Conservation (phyloP, 1,140 invertebrate genomes). For the Musca domestica region DNA sequence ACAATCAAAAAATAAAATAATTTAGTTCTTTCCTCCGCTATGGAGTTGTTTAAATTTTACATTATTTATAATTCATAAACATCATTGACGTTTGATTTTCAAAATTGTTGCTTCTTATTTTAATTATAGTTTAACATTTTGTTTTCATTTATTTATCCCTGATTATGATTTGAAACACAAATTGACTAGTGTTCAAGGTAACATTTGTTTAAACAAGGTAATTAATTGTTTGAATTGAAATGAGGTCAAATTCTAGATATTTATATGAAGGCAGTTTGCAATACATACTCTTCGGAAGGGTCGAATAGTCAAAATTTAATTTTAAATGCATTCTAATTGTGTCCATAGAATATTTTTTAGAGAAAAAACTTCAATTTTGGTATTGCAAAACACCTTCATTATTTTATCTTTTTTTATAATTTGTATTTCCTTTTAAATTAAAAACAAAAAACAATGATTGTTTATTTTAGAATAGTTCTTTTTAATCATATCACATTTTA, state of each 20-base stretch:
- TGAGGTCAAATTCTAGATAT: too few relatives aligned
- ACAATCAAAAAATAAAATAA: too few relatives aligned
- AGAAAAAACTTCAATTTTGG: too few relatives aligned
- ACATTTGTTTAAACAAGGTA: constrained; percentile 18
- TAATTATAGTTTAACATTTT: neutral
- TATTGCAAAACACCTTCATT: constrained; percentile 30
- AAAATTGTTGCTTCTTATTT: neutral
- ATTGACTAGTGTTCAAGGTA: constrained; percentile 22
- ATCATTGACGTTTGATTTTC: too few relatives aligned
- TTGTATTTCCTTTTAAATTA: constrained; percentile 12
- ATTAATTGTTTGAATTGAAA: neutral
- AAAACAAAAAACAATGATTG: constrained; percentile 22
- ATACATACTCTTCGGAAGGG: too few relatives aligned
- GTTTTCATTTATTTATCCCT: constrained; percentile 12
- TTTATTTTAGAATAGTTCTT: neutral
- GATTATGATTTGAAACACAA: constrained; percentile 20
- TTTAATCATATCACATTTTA: constrained; percentile 40
- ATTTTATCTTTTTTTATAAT: constrained; percentile 25
- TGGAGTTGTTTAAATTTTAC: neutral
- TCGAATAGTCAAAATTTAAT: too few relatives aligned
- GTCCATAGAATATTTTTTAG: too few relatives aligned
- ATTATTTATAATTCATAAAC: neutral
- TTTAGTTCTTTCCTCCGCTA: too few relatives aligned
- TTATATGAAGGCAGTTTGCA: too few relatives aligned
- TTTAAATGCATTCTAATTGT: too few relatives aligned